Evolutionary conservation across 2,888 invertebrate species (phyloP).

Genomic region (Acholoe squamosa): DNA sequence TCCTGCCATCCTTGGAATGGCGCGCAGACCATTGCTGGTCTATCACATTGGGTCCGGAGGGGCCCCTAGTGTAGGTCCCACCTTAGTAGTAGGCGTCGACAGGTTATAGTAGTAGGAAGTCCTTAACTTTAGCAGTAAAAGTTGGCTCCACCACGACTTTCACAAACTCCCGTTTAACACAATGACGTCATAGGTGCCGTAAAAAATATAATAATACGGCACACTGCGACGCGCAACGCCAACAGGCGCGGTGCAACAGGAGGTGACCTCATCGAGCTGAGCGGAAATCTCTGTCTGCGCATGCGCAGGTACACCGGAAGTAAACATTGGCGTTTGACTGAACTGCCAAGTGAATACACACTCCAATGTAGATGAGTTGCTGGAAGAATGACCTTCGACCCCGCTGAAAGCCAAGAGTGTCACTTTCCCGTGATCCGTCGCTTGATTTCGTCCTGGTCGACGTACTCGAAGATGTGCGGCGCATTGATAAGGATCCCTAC

Average conservation of each 20-base stretch:
- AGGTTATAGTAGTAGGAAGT: neutral
- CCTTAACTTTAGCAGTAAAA: neutral
- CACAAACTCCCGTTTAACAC: too few relatives aligned
- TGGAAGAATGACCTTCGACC: neutral
- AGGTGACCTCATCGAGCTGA: neutral
- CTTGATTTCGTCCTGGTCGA: conserved; percentile 88
- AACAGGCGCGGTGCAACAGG: neutral
- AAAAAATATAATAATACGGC: too few relatives aligned
- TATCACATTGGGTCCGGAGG: neutral
- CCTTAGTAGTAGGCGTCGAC: neutral
- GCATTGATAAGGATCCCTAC: conserved; percentile 98
- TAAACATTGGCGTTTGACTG: neutral
- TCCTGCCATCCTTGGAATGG: neutral
- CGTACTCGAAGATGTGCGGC: conserved; percentile 98
- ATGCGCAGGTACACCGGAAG: conserved; percentile 12
- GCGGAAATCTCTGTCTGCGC: neutral
- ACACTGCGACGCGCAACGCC: too few relatives aligned
- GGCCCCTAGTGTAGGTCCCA: neutral
- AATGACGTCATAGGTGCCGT: too few relatives aligned
- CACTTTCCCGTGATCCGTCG: conserved; percentile 65
- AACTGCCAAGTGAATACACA: neutral
- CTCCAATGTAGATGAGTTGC: conserved; percentile 47
- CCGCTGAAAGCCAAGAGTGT: conserved; percentile 52
- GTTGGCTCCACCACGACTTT: neutral
- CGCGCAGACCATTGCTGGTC: neutral